Evolutionary conservation across 1,140 invertebrate genomes (phyloP).

Genomic region (Ooceraea biroi): DNA sequence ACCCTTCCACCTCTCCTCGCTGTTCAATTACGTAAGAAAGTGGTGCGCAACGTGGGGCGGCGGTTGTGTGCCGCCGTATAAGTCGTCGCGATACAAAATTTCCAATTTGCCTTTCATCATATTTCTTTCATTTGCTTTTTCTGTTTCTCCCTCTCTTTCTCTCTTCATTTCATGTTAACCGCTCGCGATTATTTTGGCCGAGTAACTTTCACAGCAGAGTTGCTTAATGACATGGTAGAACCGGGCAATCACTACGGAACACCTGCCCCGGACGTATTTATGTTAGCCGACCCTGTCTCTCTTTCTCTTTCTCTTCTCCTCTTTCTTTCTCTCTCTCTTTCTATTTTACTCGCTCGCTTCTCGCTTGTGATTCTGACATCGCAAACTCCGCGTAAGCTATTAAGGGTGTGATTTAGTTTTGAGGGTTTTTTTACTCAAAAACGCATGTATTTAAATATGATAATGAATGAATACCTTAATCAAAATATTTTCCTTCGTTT

Average conservation of each 20-base stretch:
- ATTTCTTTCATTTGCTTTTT: background rate
- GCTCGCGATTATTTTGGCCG: conserved; percentile 51
- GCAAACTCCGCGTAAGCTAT: conserved; percentile 27
- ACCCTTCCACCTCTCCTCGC: background rate
- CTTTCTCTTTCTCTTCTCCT: background rate
- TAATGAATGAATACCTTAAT: no score
- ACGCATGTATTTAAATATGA: no score
- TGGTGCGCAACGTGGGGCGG: no score
- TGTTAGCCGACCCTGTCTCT: conserved; percentile 35
- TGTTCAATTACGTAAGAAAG: background rate
- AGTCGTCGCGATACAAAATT: conserved; percentile 13
- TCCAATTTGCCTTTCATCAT: conserved; percentile 28
- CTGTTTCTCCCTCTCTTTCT: no score
- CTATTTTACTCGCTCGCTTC: background rate
- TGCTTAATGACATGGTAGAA: conserved; percentile 54
- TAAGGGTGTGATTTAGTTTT: no score
- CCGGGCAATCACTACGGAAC: conserved; percentile 69
- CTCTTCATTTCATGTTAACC: conserved; percentile 39
- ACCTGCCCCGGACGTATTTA: conserved; percentile 69
- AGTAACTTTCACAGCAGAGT: conserved; percentile 63
- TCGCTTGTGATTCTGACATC: conserved; percentile 34
- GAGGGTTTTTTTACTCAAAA: no score
- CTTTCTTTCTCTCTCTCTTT: background rate
- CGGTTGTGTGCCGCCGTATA: background rate
- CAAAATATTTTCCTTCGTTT: no score